A percentile compares a stretch with the other conserved stretches of the same genome.
phyloP scores from a whole-genome alignment of 2,888 invertebrate genomes.

The Crepidodera aurea region DNA sequence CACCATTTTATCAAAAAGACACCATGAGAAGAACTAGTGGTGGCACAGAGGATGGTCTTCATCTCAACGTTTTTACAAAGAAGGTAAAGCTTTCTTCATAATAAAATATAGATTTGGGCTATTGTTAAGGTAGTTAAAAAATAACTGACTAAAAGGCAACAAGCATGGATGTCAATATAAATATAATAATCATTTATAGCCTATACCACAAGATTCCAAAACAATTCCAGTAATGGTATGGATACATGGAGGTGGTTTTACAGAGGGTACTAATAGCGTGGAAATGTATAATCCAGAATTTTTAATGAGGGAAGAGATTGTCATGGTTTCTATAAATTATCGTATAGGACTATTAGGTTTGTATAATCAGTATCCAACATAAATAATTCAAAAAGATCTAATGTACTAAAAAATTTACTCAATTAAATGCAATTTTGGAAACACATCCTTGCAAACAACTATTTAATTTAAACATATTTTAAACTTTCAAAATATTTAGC shows the following conservation, averaged over 20 bases:
- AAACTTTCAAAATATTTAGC: no score
- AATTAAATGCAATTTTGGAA: no score
- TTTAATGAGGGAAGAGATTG: slow-evolving; percentile 70
- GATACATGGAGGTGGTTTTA: slow-evolving; percentile 44
- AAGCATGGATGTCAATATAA: no score
- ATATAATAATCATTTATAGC: no score
- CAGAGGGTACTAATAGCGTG: slow-evolving; percentile 45
- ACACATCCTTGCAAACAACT: no score
- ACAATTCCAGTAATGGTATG: slow-evolving; percentile 45
- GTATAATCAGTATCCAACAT: not conserved
- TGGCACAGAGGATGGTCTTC: slow-evolving; percentile 39
- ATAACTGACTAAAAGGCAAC: no score
- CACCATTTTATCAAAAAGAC: slow-evolving; percentile 34
- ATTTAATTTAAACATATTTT: no score
- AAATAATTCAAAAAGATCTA: no score
- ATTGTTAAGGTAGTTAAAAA: no score
- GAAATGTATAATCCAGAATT: slow-evolving; percentile 49
- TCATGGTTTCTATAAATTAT: slow-evolving; percentile 75
- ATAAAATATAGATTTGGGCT: no score
- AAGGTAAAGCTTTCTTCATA: slow-evolving; percentile 25
- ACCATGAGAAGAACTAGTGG: slow-evolving; percentile 19
- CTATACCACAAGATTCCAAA: no score
- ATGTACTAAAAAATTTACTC: no score
- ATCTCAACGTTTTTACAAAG: slow-evolving; percentile 38
- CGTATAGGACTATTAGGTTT: slow-evolving; percentile 68